phyloP scores from a whole-genome alignment of 2,113 vertebrate species.

The Micronycteris hirsuta region DNA sequence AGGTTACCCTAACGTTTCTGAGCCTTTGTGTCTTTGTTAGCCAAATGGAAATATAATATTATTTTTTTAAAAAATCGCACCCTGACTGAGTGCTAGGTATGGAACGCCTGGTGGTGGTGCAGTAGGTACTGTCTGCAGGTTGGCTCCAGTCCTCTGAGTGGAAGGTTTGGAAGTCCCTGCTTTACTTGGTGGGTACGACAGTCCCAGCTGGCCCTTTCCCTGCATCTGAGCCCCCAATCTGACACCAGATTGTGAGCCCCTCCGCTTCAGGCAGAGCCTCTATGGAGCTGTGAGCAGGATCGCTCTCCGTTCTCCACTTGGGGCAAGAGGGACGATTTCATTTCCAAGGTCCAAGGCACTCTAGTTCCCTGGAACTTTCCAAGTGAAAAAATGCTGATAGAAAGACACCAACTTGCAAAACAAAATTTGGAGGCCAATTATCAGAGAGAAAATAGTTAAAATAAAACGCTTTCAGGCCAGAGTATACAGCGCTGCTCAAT shows the following conservation, averaged over 20 bases:
- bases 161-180: background rate
- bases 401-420: background rate
- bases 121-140: too few species aligned
- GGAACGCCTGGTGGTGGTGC: too few species aligned
- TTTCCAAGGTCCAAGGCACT: background rate
- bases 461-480: background rate
- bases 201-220: background rate
- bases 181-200: background rate
- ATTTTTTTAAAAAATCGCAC: too few species aligned
- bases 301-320: background rate
- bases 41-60: background rate
- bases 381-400: background rate
- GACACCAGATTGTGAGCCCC: background rate
- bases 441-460: constrained; percentile 18
- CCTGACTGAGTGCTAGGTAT: fast-evolving
- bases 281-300: background rate
- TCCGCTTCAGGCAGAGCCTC: background rate
- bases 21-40: background rate
- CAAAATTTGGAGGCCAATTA: background rate
- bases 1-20: background rate
- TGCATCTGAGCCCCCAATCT: background rate
- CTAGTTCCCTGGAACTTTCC: background rate
- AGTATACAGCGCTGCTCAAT: background rate
- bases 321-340: background rate
- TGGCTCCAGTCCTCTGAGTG: background rate